phyloP scores from a whole-genome alignment of 2,113 vertebrate species.

The Phalacrocorax brasilianus region DNA sequence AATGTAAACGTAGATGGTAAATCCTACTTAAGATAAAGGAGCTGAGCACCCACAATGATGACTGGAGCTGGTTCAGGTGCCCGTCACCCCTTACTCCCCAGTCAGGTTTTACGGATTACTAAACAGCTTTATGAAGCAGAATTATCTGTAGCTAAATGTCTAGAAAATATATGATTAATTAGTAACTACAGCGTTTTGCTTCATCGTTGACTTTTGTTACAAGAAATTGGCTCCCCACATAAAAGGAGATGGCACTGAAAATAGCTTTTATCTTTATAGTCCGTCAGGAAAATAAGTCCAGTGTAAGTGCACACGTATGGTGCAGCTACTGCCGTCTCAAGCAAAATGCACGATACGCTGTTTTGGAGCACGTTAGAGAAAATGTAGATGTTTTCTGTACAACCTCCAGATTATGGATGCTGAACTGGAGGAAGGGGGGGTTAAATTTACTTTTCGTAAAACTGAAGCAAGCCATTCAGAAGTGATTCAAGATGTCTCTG shows the following conservation, averaged over 20 bases:
- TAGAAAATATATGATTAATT: not conserved
- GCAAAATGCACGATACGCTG: not conserved
- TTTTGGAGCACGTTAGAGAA: not conserved
- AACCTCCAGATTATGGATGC: not conserved
- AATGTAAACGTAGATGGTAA: conserved; percentile 24
- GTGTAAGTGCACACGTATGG: not conserved
- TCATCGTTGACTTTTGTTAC: not conserved
- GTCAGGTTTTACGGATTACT: not conserved
- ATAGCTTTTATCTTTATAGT: not conserved
- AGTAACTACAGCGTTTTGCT: not conserved
- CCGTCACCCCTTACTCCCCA: not conserved
- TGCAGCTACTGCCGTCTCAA: not conserved
- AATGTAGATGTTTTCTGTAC: not conserved
- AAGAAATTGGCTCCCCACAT: not conserved
- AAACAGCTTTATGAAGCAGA: not conserved
- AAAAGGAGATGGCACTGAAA: not conserved
- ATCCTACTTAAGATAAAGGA: conserved; percentile 37
- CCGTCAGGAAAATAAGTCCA: not conserved
- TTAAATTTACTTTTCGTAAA: not conserved
- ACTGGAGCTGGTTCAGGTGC: conserved; percentile 22
- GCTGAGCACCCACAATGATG: not conserved
- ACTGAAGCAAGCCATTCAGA: not conserved
- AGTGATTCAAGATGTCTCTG: not conserved
- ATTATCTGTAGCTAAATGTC: not conserved
- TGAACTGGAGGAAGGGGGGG: not conserved